phyloP scores from a whole-genome alignment of 2,888 invertebrate genomes.

The Hololepta plana region DNA sequence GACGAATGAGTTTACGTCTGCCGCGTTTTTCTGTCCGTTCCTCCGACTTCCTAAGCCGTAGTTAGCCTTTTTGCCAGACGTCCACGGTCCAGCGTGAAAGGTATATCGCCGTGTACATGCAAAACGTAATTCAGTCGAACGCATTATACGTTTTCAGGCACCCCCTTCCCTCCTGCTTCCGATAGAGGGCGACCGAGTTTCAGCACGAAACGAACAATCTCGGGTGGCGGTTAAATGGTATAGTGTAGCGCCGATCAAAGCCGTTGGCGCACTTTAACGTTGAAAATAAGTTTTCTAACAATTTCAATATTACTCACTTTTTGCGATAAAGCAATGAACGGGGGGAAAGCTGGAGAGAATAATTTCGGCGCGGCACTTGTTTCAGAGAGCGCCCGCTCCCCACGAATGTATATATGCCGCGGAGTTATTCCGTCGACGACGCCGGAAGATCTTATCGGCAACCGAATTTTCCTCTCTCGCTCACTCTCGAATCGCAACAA shows the following conservation, averaged over 20 bases:
- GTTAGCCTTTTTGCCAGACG: no score
- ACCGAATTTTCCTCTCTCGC: conserved; percentile 3
- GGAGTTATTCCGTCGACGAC: conserved; percentile 6
- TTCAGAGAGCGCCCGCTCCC: conserved; percentile 6
- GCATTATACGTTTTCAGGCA: no score
- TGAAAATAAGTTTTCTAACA: conserved; percentile 19
- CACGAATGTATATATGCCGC: conserved; percentile 2
- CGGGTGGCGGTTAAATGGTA: no score
- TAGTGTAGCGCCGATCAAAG: conserved; percentile 11
- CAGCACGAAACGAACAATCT: no score
- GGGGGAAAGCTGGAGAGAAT: conserved; percentile 22
- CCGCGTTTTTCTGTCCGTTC: conserved; percentile 2
- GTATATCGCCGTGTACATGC: no score
- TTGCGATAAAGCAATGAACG: conserved; percentile 1
- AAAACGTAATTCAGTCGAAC: no score
- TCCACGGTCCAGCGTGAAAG: no score
- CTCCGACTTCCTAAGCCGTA: no score
- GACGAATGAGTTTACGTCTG: conserved; percentile 2
- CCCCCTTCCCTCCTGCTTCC: no score
- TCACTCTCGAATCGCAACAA: neutral
- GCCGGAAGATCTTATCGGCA: conserved; percentile 6
- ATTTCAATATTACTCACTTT: conserved; percentile 18
- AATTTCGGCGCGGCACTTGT: conserved; percentile 19
- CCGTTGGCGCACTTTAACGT: conserved; percentile 16
- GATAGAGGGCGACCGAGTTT: no score